Base-by-base conservation (phyloP, 2,888 invertebrate genomes). In the Leucania comma region DNA sequence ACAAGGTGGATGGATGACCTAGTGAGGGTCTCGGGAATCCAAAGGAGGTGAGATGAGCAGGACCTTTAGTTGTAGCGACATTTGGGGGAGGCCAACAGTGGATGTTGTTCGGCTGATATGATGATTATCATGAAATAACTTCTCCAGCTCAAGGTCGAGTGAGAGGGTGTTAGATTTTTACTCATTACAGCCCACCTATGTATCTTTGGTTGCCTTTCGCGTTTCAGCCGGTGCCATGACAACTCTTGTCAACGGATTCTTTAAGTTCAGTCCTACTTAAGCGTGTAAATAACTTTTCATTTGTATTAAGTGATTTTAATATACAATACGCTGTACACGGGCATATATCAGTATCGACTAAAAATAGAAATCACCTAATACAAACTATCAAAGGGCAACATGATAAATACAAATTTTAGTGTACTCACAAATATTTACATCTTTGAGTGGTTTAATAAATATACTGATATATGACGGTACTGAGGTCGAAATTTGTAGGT, bases 351-450 rank as follows among this genome's bases (percentile, higher is more conserved):
- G 42, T 51, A 26, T 42, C 35, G 46, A 68, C 65, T 60, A 73
- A 65, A 78, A 75, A 68, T 72, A 66, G 72, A 75, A 63, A 53
- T 54, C 57, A 67, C 22, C 58, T 60, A 60, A 50, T 42, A 42
- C 12, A 32, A 68, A 71, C 68, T 73, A 81, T 73, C 68, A 66
- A 51, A 60, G 60, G 42, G 74, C 66, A 68, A 60, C 66, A 58
- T 53, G 82, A 75, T 81, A 79, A 75, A 63, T 62, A n/a, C 54
- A 73, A 53, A 42, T 42, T 42, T 17, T 17, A 42, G 66, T 66
- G 50, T 65, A 61, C 54, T 65, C 22, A 71, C 69, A 75, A 72
- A 78, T 82, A 82, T 73, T 75, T 75, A 72, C 48, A 26, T 70
- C 12, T 68, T 68, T 70, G 20, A 61, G 50, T 65, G 78, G 24